These are phyloP conservation scores for Platichthys stellatus DNA, from an alignment of 2,113 vertebrate species.

Conservation along the genomic window DNA sequence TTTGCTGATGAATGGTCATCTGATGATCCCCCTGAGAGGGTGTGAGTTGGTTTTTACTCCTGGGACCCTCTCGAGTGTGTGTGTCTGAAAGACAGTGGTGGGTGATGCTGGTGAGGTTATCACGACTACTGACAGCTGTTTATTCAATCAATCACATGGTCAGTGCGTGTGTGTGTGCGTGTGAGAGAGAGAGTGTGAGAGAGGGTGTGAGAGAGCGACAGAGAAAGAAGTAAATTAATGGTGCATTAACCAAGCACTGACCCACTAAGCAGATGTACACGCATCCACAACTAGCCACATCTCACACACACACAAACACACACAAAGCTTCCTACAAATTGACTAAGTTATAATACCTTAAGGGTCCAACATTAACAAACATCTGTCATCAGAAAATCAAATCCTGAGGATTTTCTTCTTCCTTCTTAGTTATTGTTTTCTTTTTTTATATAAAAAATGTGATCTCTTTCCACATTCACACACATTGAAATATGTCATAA, in stretches of 20 bases:
- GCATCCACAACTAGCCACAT: not conserved
- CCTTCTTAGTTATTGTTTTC: not conserved
- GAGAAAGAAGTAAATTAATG: conserved; percentile 99
- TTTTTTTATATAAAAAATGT: not conserved
- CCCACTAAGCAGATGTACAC: conserved; percentile 89
- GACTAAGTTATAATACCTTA: too few species aligned
- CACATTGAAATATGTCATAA: not conserved
- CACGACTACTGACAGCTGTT: conserved; percentile 90
- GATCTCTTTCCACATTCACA: not conserved
- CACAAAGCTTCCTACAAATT: not conserved
- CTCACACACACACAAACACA: too few species aligned
- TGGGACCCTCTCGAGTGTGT: conserved; percentile 57
- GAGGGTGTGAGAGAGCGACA: conserved; percentile 18
- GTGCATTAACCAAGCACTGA: conserved; percentile 99
- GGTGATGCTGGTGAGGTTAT: conserved; percentile 77
- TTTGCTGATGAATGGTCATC: conserved; percentile 56
- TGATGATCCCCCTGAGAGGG: conserved; percentile 46
- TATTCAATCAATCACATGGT: conserved; percentile 97
- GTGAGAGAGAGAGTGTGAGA: conserved; percentile 74
- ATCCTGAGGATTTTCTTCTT: not conserved
- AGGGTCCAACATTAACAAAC: conserved; percentile 11
- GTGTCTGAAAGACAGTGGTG: conserved; percentile 59
- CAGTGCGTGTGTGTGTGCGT: conserved; percentile 82
- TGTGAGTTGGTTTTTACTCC: conserved; percentile 52
- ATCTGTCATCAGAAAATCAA: not conserved